A percentile compares a stretch with the other conserved stretches of the same genome.
Conservation (phyloP, 2,113 vertebrate species). For the Carassius auratus region DNA sequence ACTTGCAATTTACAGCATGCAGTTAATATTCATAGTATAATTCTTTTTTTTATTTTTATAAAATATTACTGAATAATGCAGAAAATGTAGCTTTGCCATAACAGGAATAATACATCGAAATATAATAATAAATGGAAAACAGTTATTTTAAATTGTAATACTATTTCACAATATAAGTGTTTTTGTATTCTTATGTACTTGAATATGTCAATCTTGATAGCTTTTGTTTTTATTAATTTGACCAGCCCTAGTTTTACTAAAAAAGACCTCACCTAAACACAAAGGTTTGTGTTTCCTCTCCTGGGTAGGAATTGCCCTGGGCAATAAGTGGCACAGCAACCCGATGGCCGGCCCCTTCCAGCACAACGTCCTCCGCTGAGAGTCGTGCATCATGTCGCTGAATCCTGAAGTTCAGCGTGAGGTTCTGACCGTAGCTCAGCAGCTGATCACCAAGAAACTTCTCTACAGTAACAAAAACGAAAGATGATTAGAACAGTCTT, state of each 20-base stretch:
- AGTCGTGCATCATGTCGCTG: slow-evolving; percentile 88
- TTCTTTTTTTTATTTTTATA: too few species aligned
- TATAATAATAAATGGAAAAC: background rate
- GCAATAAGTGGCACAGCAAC: slow-evolving; percentile 92
- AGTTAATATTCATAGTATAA: too few species aligned
- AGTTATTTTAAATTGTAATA: background rate
- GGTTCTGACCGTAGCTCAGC: slow-evolving; percentile 92
- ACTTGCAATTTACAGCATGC: background rate
- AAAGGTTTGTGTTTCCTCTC: slow-evolving; percentile 82
- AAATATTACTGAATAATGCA: too few species aligned
- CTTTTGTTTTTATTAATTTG: background rate
- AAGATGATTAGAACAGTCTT: background rate
- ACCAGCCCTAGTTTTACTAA: background rate
- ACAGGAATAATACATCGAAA: too few species aligned
- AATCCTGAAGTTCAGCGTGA: slow-evolving; percentile 88
- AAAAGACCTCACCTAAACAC: slow-evolving; percentile 77
- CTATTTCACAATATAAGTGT: background rate
- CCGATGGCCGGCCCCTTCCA: slow-evolving; percentile 86
- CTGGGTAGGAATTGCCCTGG: slow-evolving; percentile 94
- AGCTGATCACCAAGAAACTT: slow-evolving; percentile 92
- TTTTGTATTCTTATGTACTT: background rate
- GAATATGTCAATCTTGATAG: background rate
- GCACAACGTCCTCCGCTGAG: slow-evolving; percentile 91
- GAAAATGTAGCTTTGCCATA: too few species aligned
- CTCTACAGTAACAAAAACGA: slow-evolving; percentile 68